Evolutionary conservation across 2,797 vertebrate species (phyloP), one percentile per base, ranked within the genome.

Genomic region (Argentina silus): DNA sequence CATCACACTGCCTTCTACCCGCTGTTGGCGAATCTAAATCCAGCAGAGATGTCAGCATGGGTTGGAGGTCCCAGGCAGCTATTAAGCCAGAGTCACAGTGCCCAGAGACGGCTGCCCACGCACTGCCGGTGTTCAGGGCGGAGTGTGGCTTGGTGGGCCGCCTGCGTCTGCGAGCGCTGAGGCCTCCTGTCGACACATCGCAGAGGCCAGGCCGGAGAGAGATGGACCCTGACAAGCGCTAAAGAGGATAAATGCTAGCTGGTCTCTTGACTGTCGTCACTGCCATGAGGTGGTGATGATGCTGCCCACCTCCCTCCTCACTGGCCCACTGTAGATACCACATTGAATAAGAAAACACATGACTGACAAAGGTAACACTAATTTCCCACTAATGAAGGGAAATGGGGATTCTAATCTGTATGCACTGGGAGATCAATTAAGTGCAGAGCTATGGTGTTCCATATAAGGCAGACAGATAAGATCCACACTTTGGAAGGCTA

Each of bases 401-500:
- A 59, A 27, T 48, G 55, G 42, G 23, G 42, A 56, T 60, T 73
- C 68, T 68, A 65, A 73, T 73, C 45, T 64, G 69, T 70, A 81
- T 70, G 66, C 12, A 57, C 67, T 70, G 45, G 69, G 63, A 74
- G 64, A 71, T 75, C 68, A 63, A 60, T 62, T 74, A 69, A 68
- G 64, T 47, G 51, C 12, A 23, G 10, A 61, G 51, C 50, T 57
- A 56, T 65, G 56, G 73, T 79, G 9, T n/a, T 70, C 57, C 66
- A 62, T 47, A 27, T 15, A 66, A 64, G 45, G 36, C 19, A 65
- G 45, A 19, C 50, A 65, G 73, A 77, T 75, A 75, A 60, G n/a
- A 77, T 80, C 21, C 70, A 61, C 59, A 73, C 72, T 78, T 73
- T 75, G 74, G 72, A 74, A 50, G 74, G 63, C 53, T 80, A 80